Conservation (phyloP, 2,888 invertebrate genomes). For the Morinoia aosen region DNA sequence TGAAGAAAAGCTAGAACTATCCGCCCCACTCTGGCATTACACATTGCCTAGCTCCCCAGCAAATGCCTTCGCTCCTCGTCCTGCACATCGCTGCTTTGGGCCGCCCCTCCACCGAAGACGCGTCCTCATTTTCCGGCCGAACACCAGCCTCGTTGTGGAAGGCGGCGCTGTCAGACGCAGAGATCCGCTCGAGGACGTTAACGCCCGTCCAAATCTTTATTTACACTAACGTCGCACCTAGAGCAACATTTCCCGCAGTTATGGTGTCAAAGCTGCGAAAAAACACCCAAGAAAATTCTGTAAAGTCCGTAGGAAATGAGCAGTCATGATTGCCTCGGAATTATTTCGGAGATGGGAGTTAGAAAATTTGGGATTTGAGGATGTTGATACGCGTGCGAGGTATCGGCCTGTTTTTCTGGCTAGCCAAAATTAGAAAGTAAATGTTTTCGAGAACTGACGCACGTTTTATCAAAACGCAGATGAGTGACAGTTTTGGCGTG, state of each 20-base stretch:
- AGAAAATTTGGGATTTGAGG: slow-evolving; percentile 25
- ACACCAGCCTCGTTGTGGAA: background rate
- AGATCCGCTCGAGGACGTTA: background rate
- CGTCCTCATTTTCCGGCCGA: too few species aligned
- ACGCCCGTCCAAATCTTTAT: slow-evolving; percentile 30
- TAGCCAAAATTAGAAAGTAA: background rate
- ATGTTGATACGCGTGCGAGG: background rate
- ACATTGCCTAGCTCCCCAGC: too few species aligned
- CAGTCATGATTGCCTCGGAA: slow-evolving; percentile 15
- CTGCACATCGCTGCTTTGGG: too few species aligned
- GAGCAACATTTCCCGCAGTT: slow-evolving; percentile 24
- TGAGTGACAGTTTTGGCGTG: background rate
- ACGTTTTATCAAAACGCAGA: background rate
- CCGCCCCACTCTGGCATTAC: too few species aligned
- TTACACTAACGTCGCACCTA: slow-evolving; percentile 43
- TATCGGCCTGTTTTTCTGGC: background rate
- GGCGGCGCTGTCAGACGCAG: background rate
- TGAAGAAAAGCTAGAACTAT: too few species aligned
- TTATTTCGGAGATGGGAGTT: slow-evolving; percentile 24
- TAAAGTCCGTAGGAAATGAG: slow-evolving; percentile 21
- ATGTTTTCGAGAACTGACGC: background rate
- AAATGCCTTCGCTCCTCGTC: too few species aligned
- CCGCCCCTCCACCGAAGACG: too few species aligned
- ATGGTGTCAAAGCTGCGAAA: slow-evolving; percentile 12
- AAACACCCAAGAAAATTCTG: background rate